phyloP scores from a whole-genome alignment of 2,888 invertebrate species.

The Nephrotoma guestfalica region DNA sequence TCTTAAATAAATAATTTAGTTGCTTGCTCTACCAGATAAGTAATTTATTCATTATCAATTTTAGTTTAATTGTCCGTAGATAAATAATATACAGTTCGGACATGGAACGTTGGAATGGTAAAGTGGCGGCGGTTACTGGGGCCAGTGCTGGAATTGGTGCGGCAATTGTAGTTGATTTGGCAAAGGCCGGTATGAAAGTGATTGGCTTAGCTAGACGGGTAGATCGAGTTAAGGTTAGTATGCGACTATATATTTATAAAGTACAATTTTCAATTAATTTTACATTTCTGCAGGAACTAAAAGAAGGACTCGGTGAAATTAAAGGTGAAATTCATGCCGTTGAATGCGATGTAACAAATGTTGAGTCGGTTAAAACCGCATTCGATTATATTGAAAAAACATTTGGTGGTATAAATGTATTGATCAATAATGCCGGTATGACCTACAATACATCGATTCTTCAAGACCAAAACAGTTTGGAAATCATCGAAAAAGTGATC shows the following conservation, averaged over 20 bases:
- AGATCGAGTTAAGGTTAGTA: constrained; percentile 28
- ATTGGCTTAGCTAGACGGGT: constrained; percentile 38
- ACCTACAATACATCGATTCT: background rate
- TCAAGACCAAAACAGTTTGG: constrained; percentile 2
- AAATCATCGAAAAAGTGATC: constrained; percentile 22
- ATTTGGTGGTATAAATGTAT: constrained; percentile 39
- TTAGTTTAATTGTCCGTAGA: no score
- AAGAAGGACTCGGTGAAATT: constrained; percentile 8
- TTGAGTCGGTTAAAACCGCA: constrained; percentile 36
- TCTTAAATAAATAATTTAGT: no score
- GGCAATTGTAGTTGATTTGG: constrained; percentile 32
- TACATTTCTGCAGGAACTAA: background rate
- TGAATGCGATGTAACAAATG: constrained; percentile 38
- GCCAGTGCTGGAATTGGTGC: constrained; percentile 47
- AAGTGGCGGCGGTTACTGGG: constrained; percentile 47
- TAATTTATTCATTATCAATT: no score
- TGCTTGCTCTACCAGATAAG: no score
- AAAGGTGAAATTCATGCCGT: constrained; percentile 24
- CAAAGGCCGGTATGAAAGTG: constrained; percentile 37
- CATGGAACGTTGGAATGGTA: constrained; percentile 44
- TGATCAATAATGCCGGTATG: constrained; percentile 44
- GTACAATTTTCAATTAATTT: constrained; percentile 11
- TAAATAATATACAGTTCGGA: constrained; percentile 1
- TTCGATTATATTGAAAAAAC: constrained; percentile 37
- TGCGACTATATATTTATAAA: constrained; percentile 11